Conservation (phyloP, 2,113 vertebrate genomes). For the Gnathonemus echidnorhynchus region DNA sequence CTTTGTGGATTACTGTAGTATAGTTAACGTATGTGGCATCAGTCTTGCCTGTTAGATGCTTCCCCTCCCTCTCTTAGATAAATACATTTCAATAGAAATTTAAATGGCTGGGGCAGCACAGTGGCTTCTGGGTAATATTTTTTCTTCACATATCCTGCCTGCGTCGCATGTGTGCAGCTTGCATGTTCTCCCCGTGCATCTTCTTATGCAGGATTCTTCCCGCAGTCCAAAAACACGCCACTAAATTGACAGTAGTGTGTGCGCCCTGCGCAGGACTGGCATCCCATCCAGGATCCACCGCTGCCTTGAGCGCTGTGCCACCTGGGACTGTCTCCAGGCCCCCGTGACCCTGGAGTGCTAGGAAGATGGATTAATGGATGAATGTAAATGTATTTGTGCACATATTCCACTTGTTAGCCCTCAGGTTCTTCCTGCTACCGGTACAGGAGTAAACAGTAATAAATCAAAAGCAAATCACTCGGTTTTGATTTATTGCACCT, state of each 20-base stretch:
- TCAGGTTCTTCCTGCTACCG: neutral
- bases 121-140: neutral
- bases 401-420: neutral
- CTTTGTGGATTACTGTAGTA: neutral
- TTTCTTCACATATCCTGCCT: neutral
- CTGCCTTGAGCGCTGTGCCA: neutral
- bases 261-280: neutral
- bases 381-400: neutral
- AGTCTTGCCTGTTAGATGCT: neutral
- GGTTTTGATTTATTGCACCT: neutral
- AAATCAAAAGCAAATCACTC: neutral
- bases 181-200: neutral
- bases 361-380: neutral
- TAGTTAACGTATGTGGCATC: neutral
- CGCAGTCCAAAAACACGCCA: neutral
- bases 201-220: neutral
- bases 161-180: neutral
- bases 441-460: neutral
- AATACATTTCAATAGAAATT: neutral
- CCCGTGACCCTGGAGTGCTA: neutral
- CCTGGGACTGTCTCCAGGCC: neutral
- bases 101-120: neutral
- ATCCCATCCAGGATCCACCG: neutral
- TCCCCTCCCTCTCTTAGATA: neutral
- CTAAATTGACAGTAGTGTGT: neutral